Percentiles rank a stretch among this genome's conserved stretches.
These are phyloP conservation scores for Mallotus villosus DNA, from an alignment of 2,797 vertebrate species.

Conservation along the genomic window DNA sequence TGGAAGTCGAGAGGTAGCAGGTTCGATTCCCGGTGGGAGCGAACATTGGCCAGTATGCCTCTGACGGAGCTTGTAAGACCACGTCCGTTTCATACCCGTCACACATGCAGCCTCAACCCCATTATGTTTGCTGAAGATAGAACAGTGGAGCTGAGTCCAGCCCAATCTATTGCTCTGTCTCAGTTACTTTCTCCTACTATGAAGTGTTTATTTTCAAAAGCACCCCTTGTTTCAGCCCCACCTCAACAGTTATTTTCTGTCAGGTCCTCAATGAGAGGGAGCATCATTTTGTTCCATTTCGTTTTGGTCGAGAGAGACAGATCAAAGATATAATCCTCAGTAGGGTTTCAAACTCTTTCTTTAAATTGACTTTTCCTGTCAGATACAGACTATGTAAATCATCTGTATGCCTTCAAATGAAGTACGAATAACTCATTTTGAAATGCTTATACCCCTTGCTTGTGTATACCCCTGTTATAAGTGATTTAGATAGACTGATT, in stretches of 20 bases:
- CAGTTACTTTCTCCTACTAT: not conserved
- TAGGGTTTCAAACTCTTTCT: not conserved
- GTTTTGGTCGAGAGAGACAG: not conserved
- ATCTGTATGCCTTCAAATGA: not conserved
- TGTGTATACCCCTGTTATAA: not conserved
- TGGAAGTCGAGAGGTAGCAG: too few relatives aligned
- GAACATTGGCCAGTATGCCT: too few relatives aligned
- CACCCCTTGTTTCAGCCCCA: not conserved
- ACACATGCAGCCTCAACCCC: not conserved
- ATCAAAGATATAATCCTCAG: not conserved
- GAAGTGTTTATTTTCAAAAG: not conserved
- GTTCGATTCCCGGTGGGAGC: too few relatives aligned
- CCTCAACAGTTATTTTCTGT: not conserved
- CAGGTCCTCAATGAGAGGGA: not conserved
- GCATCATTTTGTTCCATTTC: not conserved
- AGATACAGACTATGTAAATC: not conserved
- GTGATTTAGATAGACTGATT: not conserved
- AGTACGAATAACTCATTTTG: not conserved
- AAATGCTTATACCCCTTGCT: not conserved
- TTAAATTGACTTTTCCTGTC: not conserved
- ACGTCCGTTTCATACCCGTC: too few relatives aligned
- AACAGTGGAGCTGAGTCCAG: not conserved
- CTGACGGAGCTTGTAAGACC: too few relatives aligned
- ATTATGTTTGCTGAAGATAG: not conserved
- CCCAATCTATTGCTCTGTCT: not conserved